phyloP scores from a whole-genome alignment of 37 sponge, comb jelly and placozoan species.

The Beroe forskalii region DNA sequence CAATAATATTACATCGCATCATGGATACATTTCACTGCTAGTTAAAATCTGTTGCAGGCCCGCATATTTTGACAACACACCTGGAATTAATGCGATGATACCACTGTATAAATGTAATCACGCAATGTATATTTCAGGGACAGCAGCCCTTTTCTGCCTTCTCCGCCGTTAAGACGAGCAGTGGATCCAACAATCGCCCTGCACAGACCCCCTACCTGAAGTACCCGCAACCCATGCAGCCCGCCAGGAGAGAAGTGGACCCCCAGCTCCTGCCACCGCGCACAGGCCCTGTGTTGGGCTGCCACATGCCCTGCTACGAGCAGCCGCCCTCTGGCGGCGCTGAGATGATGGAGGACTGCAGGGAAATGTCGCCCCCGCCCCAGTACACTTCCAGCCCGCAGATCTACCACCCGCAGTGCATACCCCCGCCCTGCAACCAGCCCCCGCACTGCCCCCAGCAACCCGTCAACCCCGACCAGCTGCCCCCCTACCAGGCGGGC shows the following conservation, averaged over 20 bases:
- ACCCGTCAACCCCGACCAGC: not conserved
- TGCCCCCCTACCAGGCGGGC: conserved; percentile 36
- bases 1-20: too few species aligned
- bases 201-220: conserved; percentile 11
- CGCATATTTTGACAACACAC: too few species aligned
- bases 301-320: not conserved
- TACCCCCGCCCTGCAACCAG: not conserved
- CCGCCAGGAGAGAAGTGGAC: conserved; percentile 20
- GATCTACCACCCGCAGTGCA: not conserved
- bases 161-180: not conserved
- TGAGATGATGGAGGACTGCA: not conserved
- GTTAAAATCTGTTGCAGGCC: too few species aligned
- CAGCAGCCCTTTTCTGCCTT: not conserved
- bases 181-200: not conserved
- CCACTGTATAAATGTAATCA: too few species aligned
- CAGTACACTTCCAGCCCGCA: conserved; percentile 18
- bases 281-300: not conserved
- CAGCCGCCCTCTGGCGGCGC: not conserved
- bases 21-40: too few species aligned
- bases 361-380: conserved; percentile 10
- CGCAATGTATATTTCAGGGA: too few species aligned
- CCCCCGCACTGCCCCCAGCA: not conserved
- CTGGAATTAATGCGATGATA: too few species aligned
- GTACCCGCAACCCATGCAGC: conserved; percentile 13
- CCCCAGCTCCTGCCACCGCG: conserved; percentile 6